Conservation (phyloP, 2,113 vertebrate genomes). For the Proterorhinus semilunaris region DNA sequence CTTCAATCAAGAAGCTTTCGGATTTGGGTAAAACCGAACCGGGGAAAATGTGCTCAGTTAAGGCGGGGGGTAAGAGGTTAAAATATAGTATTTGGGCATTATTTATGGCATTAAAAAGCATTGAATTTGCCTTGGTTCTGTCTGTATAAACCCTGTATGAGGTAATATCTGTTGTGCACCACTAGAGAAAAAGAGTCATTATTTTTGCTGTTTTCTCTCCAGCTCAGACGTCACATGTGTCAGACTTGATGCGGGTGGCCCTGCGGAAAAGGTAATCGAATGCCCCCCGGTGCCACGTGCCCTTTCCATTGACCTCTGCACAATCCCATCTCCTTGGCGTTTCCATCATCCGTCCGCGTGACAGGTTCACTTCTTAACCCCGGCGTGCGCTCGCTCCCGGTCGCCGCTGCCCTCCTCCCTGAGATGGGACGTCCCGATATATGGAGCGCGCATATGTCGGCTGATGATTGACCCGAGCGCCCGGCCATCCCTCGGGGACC, state of each 20-base stretch:
- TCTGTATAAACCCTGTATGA: too few species aligned
- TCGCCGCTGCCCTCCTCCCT: constrained; percentile 13
- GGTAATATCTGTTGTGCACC: too few species aligned
- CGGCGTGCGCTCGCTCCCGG: constrained; percentile 16
- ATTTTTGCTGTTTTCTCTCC: background rate
- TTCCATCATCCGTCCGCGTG: constrained; percentile 17
- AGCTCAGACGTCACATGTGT: background rate
- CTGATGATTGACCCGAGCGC: constrained; percentile 58
- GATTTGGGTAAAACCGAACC: too few species aligned
- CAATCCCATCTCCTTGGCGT: constrained; percentile 8
- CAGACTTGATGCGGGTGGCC: constrained; percentile 20
- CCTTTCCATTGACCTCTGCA: constrained; percentile 30
- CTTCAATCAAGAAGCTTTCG: too few species aligned
- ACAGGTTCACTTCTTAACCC: constrained; percentile 18
- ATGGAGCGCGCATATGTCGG: constrained; percentile 45
- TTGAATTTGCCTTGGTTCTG: too few species aligned
- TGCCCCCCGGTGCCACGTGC: background rate
- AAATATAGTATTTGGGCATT: too few species aligned
- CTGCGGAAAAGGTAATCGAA: background rate
- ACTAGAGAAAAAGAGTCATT: background rate
- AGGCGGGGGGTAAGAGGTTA: too few species aligned
- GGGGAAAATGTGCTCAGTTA: too few species aligned
- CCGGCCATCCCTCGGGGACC: constrained; percentile 39
- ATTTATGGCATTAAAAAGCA: too few species aligned
- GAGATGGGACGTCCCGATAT: constrained; percentile 40